These are phyloP conservation scores for Telenomus remus DNA, from an alignment of 1,140 invertebrate genomes.

Conservation along the genomic window DNA sequence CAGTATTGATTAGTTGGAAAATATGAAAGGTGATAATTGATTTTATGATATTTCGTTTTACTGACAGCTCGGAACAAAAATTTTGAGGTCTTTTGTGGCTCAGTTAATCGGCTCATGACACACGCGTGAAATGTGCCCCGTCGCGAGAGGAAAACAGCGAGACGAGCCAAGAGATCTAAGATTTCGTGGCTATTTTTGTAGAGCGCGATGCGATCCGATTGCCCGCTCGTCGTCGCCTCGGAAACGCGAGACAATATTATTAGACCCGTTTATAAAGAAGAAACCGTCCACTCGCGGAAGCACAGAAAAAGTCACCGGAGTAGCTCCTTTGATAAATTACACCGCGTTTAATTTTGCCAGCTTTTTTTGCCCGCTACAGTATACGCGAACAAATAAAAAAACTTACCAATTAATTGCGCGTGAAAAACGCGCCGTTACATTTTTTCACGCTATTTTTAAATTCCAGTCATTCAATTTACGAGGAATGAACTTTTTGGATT, in stretches of 20 bases:
- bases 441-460: no score
- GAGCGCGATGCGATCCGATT: conserved; percentile 65
- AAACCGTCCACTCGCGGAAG: conserved; percentile 35
- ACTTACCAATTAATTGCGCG: no score
- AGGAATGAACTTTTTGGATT: background rate
- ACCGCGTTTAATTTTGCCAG: conserved; percentile 36
- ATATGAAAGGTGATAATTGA: no score
- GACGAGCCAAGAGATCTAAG: conserved; percentile 61
- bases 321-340: conserved; percentile 42
- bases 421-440: no score
- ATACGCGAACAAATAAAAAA: no score
- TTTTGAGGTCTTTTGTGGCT: conserved; percentile 41
- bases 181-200: conserved; percentile 68
- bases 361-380: background rate
- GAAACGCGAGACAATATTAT: conserved; percentile 71
- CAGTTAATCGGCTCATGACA: conserved; percentile 62
- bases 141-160: conserved; percentile 45
- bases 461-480: no score
- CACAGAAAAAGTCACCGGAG: conserved; percentile 39
- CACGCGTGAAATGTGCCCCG: conserved; percentile 58
- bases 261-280: conserved; percentile 64
- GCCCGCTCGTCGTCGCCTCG: conserved; percentile 63
- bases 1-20: background rate
- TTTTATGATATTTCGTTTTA: no score
- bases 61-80: conserved; percentile 20